Evolutionary conservation across 2,797 vertebrate species (phyloP), one percentile per base, ranked within the genome.

Genomic region (Thunnus albacares): DNA sequence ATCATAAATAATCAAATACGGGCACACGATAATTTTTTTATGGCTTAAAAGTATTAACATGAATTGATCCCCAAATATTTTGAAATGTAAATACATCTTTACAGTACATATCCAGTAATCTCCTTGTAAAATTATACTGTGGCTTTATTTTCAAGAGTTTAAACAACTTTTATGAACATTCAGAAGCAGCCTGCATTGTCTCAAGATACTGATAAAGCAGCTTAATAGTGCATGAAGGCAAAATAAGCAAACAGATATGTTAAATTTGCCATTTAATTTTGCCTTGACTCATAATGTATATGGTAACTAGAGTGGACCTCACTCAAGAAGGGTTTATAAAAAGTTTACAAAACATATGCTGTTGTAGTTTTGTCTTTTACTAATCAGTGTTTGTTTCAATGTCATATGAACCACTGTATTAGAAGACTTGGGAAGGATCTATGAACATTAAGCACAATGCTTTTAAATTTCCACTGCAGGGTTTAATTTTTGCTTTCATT

Each of bases 211-310:
- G 30, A 33, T 33, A 6, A 6, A 57, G 52, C 15, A 47, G 22
- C 12, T 5, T 62, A 47, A 12, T 26, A 63, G 18, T 43, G 45
- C 3, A 26, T 13, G 47, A 24, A 41, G 24, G 51, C 52, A 33
- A 57, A 30, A 75, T 80, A 41, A 65, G 65, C 57, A 26, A 41
- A 65, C 43, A 4, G 28, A 64, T 74, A n/a, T 71, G 58, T 26
- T 26, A 5, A 38, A 76, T 64, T 20, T 20, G 49, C n/a, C 59
- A 47, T 18, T 18, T 47, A 5, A 17, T 17, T 17, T 17, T 17
- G 18, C 43, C 13, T 18, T 78, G 81, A 80, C 62, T 80, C 66
- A 11, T 33, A 8, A 45, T 51, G 26, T 41, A 26, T 71, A 76
- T n/a, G 14, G 3, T 47, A 79, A 56, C 35, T 57, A n/a, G 67